Percentiles rank a stretch among this genome's conserved stretches.
These are phyloP conservation scores for Ceraclea dissimilis DNA, from an alignment of 2,888 invertebrate species.

Conservation along the genomic window DNA sequence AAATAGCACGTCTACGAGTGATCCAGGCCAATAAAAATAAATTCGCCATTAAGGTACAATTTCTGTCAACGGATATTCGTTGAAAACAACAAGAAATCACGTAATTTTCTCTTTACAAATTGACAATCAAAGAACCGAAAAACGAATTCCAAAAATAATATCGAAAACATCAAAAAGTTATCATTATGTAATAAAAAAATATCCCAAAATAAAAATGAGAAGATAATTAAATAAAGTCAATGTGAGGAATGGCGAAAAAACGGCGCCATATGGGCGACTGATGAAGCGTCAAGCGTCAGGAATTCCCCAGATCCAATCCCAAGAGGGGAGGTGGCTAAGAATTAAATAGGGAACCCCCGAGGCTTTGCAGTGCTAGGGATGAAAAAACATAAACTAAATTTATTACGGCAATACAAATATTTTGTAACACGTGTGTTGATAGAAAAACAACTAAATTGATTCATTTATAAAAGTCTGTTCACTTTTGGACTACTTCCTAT, in stretches of 20 bases:
- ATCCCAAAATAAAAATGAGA: neutral
- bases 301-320: conserved; percentile 15
- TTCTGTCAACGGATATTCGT: too few relatives aligned
- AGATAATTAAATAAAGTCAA: conserved; percentile 20
- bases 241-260: conserved; percentile 11
- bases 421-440: too few relatives aligned
- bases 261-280: conserved; percentile 24
- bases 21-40: too few relatives aligned
- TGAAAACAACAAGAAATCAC: too few relatives aligned
- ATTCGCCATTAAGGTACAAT: too few relatives aligned
- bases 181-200: conserved; percentile 1
- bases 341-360: conserved; percentile 15
- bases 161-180: neutral
- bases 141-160: neutral
- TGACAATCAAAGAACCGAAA: too few relatives aligned
- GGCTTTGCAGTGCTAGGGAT: neutral
- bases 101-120: too few relatives aligned
- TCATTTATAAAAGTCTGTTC: too few relatives aligned
- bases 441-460: too few relatives aligned
- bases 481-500: too few relatives aligned
- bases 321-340: conserved; percentile 11
- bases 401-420: neutral
- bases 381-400: neutral
- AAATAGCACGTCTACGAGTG: too few relatives aligned
- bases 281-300: conserved; percentile 20